These are phyloP conservation scores for Lycia hirtaria DNA, from an alignment of 2,888 invertebrate genomes.

Conservation along the genomic window DNA sequence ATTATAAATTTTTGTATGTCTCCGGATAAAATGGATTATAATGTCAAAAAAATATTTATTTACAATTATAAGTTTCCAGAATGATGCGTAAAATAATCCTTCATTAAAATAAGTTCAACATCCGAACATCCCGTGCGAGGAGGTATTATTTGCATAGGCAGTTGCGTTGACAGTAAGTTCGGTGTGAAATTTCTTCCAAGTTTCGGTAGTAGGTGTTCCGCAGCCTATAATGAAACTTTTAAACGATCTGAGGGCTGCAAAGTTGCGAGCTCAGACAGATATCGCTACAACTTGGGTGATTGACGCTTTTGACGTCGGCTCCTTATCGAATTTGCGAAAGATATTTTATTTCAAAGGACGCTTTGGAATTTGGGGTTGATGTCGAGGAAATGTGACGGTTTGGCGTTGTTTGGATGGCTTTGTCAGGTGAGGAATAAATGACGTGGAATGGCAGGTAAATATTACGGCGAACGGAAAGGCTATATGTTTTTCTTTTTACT, in stretches of 20 bases:
- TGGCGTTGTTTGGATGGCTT: constrained; percentile 2
- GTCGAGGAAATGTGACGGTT: constrained; percentile 8
- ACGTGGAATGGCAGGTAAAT: background rate
- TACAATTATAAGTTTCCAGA: too few relatives aligned
- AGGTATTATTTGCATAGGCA: background rate
- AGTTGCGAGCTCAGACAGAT: constrained; percentile 40
- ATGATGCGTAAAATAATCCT: too few relatives aligned
- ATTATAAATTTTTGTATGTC: too few relatives aligned
- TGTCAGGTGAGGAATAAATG: constrained; percentile 6
- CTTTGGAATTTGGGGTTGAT: constrained; percentile 5
- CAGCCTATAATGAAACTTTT: constrained; percentile 74
- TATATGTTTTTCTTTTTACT: constrained; percentile 1
- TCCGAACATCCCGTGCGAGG: too few relatives aligned
- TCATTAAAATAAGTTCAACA: too few relatives aligned
- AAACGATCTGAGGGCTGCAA: constrained; percentile 62
- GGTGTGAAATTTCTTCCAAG: constrained; percentile 1
- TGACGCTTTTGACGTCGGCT: constrained; percentile 31
- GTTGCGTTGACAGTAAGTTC: background rate
- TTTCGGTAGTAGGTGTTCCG: constrained; percentile 44
- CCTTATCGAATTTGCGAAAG: constrained; percentile 23
- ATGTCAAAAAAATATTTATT: too few relatives aligned
- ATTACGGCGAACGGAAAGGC: background rate
- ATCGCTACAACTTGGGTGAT: constrained; percentile 32
- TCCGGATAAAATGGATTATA: too few relatives aligned
- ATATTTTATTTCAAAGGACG: constrained; percentile 23